phyloP scores from a whole-genome alignment of 2,113 vertebrate genomes.

The Eptesicus fuscus region DNA sequence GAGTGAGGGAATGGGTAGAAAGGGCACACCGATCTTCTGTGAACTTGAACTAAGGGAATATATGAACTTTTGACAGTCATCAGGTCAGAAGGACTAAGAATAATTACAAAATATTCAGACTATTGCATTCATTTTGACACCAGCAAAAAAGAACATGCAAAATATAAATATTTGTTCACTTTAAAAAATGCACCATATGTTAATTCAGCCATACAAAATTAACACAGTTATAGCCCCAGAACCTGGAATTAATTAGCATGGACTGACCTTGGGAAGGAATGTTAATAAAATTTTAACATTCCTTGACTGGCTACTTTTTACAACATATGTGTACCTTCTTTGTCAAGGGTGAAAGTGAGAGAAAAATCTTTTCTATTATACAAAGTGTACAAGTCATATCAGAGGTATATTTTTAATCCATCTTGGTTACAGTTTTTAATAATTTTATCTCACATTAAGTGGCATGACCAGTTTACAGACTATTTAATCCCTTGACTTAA shows the following conservation, averaged over 20 bases:
- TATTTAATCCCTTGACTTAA: constrained; percentile 27
- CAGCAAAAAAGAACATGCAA: background rate
- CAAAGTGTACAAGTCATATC: background rate
- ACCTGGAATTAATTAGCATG: background rate
- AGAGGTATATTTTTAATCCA: background rate
- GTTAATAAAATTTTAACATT: background rate
- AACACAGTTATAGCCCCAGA: background rate
- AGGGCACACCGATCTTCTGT: background rate
- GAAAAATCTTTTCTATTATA: background rate
- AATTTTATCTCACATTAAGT: background rate
- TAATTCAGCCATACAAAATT: background rate
- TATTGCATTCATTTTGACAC: background rate
- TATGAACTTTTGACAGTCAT: background rate
- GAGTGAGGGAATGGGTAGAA: background rate
- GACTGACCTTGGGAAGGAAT: background rate
- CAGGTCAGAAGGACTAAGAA: background rate
- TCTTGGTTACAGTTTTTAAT: background rate
- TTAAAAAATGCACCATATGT: background rate
- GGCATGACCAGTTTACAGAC: background rate
- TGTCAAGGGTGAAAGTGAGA: background rate
- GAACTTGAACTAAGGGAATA: background rate
- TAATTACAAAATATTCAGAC: background rate
- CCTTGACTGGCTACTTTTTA: background rate
- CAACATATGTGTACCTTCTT: background rate
- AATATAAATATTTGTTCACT: background rate